phyloP scores from a whole-genome alignment of 2,888 invertebrate genomes.

The Pomacea canaliculata region DNA sequence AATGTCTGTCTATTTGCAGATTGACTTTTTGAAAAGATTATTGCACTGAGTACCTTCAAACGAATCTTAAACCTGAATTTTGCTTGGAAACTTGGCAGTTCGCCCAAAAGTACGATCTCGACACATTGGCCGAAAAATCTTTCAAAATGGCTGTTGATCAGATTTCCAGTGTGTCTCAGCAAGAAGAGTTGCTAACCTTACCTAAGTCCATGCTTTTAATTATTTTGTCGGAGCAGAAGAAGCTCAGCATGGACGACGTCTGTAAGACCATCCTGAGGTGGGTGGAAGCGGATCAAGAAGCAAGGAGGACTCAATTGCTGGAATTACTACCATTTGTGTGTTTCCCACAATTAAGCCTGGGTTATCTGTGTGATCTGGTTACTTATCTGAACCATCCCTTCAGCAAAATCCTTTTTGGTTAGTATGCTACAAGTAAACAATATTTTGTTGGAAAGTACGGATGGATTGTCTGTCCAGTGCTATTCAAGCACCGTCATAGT shows the following conservation, averaged over 20 bases:
- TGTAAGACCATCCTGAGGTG: constrained; percentile 17
- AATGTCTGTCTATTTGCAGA: constrained; percentile 9
- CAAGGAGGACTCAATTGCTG: constrained; percentile 5
- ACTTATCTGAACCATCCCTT: constrained; percentile 10
- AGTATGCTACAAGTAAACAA: background rate
- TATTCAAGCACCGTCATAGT: too few relatives aligned
- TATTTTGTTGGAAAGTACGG: too few relatives aligned
- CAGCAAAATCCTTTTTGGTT: background rate
- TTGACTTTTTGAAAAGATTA: constrained; percentile 12
- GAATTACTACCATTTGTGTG: constrained; percentile 24
- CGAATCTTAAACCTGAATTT: background rate
- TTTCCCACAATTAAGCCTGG: constrained; percentile 21
- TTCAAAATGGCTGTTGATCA: background rate
- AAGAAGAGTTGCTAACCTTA: constrained; percentile 3
- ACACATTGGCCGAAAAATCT: background rate
- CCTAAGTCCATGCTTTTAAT: constrained; percentile 16
- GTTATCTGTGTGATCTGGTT: constrained; percentile 16
- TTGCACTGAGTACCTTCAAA: constrained; percentile 1
- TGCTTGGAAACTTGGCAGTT: constrained; percentile 5
- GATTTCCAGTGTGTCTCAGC: background rate
- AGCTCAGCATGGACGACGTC: constrained; percentile 7
- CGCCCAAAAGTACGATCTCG: constrained; percentile 7
- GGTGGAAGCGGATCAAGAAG: constrained; percentile 16
- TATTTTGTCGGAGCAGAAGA: constrained; percentile 1
- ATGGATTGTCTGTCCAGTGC: too few relatives aligned